These are phyloP conservation scores for Perccottus glenii DNA, from an alignment of 2,113 vertebrate species.

Conservation along the genomic window DNA sequence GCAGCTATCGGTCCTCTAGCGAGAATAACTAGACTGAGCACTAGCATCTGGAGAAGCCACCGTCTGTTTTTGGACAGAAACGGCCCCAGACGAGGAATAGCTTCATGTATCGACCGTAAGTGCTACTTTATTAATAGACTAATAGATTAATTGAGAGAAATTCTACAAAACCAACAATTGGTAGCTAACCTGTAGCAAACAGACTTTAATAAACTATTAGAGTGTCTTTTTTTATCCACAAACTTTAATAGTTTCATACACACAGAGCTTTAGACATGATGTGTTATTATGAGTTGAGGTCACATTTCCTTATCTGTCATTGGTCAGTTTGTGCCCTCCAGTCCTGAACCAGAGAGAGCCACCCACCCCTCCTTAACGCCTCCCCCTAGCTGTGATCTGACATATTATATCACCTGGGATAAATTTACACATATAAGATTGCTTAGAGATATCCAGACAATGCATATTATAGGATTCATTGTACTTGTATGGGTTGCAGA, in stretches of 20 bases:
- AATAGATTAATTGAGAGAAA: too few relatives aligned
- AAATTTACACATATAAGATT: not conserved
- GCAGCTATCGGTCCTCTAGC: conserved; percentile 58
- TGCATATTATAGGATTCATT: too few relatives aligned
- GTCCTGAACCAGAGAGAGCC: conserved; percentile 22
- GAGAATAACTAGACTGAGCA: conserved; percentile 49
- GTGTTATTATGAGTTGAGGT: too few relatives aligned
- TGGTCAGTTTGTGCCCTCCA: conserved; percentile 36
- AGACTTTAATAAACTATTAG: too few relatives aligned
- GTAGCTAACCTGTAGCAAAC: not conserved
- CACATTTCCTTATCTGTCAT: conserved; percentile 1
- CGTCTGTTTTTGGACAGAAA: conserved; percentile 41
- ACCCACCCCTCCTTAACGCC: conserved; percentile 34
- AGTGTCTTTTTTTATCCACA: too few relatives aligned
- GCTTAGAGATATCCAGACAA: too few relatives aligned
- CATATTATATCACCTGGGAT: not conserved
- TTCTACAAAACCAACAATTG: not conserved
- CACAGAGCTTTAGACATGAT: too few relatives aligned
- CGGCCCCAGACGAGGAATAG: conserved; percentile 67
- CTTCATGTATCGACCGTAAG: conserved; percentile 81
- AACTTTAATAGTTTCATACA: too few relatives aligned
- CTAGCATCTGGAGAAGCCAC: conserved; percentile 50
- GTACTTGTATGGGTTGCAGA: too few relatives aligned
- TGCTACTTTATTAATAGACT: not conserved
- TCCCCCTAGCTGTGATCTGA: conserved; percentile 7